These are phyloP conservation scores for Perccottus glenii DNA, from an alignment of 2,113 vertebrate species.

Conservation along the genomic window DNA sequence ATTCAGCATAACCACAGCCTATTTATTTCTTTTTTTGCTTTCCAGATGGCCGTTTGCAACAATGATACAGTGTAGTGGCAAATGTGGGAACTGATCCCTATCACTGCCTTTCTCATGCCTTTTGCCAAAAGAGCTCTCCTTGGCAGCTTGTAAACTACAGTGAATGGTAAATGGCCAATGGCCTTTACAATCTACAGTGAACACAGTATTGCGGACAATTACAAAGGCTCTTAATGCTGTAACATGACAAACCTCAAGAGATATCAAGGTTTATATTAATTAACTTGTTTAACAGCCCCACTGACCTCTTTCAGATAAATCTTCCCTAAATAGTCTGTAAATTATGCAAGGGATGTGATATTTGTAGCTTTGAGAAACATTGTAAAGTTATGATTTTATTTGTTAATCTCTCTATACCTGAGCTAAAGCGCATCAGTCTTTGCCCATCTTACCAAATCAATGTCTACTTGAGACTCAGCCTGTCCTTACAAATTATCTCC, in stretches of 20 bases:
- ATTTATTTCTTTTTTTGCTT: conserved; percentile 53
- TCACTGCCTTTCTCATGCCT: conserved; percentile 59
- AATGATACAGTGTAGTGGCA: conserved; percentile 45
- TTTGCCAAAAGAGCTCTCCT: conserved; percentile 53
- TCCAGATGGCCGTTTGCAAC: conserved; percentile 41
- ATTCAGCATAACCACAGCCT: conserved; percentile 38
- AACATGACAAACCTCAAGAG: conserved; percentile 58
- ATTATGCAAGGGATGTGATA: no score
- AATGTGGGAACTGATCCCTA: conserved; percentile 66
- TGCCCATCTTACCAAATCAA: conserved; percentile 53
- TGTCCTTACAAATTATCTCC: conserved; percentile 69
- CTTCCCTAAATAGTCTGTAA: conserved; percentile 43
- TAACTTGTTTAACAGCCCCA: conserved; percentile 57
- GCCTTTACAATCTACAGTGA: no score
- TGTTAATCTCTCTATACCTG: conserved; percentile 13
- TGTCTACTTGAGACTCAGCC: conserved; percentile 59
- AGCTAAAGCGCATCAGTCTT: conserved; percentile 38
- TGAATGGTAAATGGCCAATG: no score
- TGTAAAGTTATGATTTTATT: no score
- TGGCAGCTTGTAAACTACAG: conserved; percentile 29
- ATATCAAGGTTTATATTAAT: conserved; percentile 70
- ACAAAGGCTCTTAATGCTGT: conserved; percentile 59
- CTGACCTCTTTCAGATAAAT: conserved; percentile 62
- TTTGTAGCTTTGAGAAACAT: no score
- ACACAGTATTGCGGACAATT: conserved; percentile 36